Evolutionary conservation across 2,888 invertebrate species (phyloP).

Genomic region (Nemoura dubitans): DNA sequence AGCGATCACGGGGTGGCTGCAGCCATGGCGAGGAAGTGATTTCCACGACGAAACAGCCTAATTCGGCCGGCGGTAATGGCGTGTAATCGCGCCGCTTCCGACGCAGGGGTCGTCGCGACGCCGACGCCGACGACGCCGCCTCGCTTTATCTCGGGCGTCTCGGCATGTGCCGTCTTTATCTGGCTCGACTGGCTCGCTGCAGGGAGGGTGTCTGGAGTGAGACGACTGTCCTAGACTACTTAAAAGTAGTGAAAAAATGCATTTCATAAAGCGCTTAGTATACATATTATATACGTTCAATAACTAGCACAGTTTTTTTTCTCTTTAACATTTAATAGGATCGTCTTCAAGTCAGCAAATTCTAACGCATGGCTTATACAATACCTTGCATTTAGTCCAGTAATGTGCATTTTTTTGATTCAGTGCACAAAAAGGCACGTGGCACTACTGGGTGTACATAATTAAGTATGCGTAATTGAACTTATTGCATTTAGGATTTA

Average conservation of each 20-base stretch:
- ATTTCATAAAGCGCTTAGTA: background rate
- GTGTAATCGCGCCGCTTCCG: conserved; percentile 49
- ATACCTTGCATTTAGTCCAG: background rate
- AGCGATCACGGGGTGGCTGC: conserved; percentile 52
- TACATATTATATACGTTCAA: too few species aligned
- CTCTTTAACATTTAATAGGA: background rate
- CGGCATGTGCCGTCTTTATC: conserved; percentile 19
- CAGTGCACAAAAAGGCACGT: background rate
- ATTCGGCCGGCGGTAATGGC: conserved; percentile 52
- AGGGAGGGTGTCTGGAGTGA: background rate
- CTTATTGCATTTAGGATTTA: background rate
- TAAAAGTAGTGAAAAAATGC: background rate
- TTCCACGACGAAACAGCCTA: conserved; percentile 50
- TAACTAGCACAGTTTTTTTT: background rate
- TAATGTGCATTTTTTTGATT: background rate
- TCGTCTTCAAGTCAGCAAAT: background rate
- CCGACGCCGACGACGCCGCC: background rate
- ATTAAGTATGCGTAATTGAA: background rate
- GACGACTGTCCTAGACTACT: background rate
- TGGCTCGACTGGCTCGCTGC: background rate
- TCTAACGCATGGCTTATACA: background rate
- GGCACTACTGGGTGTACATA: background rate
- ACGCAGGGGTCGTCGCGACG: background rate
- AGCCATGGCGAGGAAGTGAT: conserved; percentile 41
- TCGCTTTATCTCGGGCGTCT: conserved; percentile 20